Base-by-base conservation (phyloP, 2,888 invertebrate genomes). In the Nymphalis polychloros region DNA sequence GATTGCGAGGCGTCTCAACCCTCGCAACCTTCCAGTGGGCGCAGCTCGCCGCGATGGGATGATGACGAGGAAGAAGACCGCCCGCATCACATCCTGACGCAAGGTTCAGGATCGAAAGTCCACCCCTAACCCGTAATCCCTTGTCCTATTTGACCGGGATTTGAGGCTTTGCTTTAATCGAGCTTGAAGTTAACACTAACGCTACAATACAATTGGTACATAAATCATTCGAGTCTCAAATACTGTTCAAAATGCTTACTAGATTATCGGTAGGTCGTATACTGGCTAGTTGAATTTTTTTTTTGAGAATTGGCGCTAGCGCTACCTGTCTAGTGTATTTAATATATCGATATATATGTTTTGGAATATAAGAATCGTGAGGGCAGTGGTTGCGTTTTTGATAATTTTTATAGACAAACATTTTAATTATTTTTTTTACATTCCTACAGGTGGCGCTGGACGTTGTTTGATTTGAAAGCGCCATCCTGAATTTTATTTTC, bases 21-120 rank as follows among this genome's bases (percentile, higher is more conserved):
- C 73, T 91, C 93, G 78, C 90, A 89, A 76, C 83, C 81, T 49
- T 89, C 90, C 75, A 91, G 92, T 79, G 93, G 93, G 27, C 85
- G 92, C 75, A 83, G 91, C 77, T 92, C 93, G 73, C 93, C 93
- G 75, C 85, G 87, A 41, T 91, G 90, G 90, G 90, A 92, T 76
- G 86, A 89, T 49, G 90, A 91, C 67, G 92, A 92, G 16, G 90
- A 90, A 62, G 90, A 90, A 72, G 87, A 89, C 23, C 82, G 84
- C 64, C 85, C 81, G 64, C 91, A 89, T 69, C 88, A 89, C 81
- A 80, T 92, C 72, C 83, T 92, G 71, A 79, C 85, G 75, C 91
- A 92, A 92, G 92, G 92, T 92, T 84, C 86, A 88, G 88, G 89
- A 72, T 63, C 70, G 62, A 63, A 66, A 64, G 31, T 73, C 67